Conservation (phyloP, 1,140 invertebrate species). For the Meloidogyne hapla region DNA sequence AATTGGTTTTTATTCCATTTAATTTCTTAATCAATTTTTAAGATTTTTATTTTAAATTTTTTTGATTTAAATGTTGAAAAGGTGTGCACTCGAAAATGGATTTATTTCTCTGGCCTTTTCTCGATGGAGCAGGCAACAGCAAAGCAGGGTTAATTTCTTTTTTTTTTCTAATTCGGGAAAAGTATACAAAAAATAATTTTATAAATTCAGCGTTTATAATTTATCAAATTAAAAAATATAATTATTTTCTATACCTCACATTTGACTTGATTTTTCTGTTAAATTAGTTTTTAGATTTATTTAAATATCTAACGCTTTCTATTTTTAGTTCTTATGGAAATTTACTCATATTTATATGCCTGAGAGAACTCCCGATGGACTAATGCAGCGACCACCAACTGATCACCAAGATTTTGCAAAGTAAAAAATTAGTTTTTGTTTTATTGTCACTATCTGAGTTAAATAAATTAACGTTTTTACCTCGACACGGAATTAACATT, state of each 20-base stretch:
- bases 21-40: conserved; percentile 4
- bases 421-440: background rate
- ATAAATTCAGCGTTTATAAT: too few relatives aligned
- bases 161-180: too few relatives aligned
- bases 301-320: too few relatives aligned
- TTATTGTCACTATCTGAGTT: too few relatives aligned
- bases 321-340: conserved; percentile 1
- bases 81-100: background rate
- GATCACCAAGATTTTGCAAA: conserved; percentile 19
- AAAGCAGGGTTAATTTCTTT: conserved; percentile 7
- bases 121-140: background rate
- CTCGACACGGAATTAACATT: too few relatives aligned
- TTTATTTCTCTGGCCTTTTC: background rate
- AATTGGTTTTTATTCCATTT: conserved; percentile 1
- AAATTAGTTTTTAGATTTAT: too few relatives aligned
- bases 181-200: too few relatives aligned
- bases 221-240: too few relatives aligned
- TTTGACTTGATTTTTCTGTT: too few relatives aligned
- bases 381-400: conserved; percentile 23
- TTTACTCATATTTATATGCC: conserved; percentile 24
- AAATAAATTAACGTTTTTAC: too few relatives aligned
- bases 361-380: conserved; percentile 36
- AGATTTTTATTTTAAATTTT: background rate
- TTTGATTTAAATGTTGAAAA: background rate
- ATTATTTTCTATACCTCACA: too few relatives aligned